Evolutionary conservation across 2,888 invertebrate genomes (phyloP), one percentile per base, ranked within the genome.

Genomic region (Zele albiditarsus): DNA sequence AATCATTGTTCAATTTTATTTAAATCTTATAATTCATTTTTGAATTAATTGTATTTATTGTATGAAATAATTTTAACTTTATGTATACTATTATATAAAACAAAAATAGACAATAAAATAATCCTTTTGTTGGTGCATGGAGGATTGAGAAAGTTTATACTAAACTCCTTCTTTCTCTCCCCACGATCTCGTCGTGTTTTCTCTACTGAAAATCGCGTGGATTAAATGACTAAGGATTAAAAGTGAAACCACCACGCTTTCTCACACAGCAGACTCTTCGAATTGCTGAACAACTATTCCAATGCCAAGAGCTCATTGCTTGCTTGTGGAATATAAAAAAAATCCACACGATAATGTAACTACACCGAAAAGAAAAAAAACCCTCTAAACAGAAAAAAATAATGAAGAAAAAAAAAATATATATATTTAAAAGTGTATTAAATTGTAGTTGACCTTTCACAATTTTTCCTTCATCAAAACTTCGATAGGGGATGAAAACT

Each of bases 201-300:
- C 60, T 33, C 57, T 10, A 27, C 62, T n/a, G 42, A 62, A 62
- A 71, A 71, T 60, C n/a, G 71, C 28, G 42, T n/a, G 62, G 71
- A 71, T 71, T 71, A 71, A 71, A 14, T 16, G 46, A 71, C 46
- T 62, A 27, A 16, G 53, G 62, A 71, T 71, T 62, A 62, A 71
- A 71, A 62, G 62, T 71, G 49, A 71, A 71, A 70, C 33, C 58
- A 12, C 8, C 38, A 12, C 38, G 38, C 10, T 38, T 38, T 8
- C 38, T 38, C 58, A 70, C 31, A 25, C 23, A 38, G 70, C n/a
- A 62, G 38, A 58, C 58, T 42, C 33, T 23, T 58, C 14, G 42
- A 62, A 71, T 71, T 71, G 46, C 42, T 49, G 60, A 46, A 62
- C 23, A 63, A 71, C 53, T 28, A 71, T 28, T 23, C 25, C 62